Evolutionary conservation across 2,113 vertebrate species (phyloP).

Genomic region (Crocuta crocuta): DNA sequence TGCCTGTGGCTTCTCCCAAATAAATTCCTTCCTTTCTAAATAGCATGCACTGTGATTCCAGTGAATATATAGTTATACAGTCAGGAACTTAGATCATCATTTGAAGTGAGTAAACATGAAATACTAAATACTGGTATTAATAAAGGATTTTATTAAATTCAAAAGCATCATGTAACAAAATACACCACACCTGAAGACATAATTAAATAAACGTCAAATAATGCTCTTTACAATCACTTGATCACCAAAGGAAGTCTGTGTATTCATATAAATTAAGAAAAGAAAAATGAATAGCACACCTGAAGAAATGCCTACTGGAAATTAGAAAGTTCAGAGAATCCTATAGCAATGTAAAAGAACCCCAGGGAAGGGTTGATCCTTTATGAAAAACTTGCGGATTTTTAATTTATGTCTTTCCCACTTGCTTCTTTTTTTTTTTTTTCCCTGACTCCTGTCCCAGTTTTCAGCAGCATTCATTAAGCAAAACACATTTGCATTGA

Average conservation of each 20-base stretch:
- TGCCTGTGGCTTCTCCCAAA: neutral
- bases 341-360: neutral
- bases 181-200: neutral
- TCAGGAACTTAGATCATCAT: neutral
- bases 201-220: constrained; percentile 31
- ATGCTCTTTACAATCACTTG: neutral
- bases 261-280: neutral
- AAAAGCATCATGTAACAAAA: neutral
- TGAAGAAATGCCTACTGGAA: neutral
- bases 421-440: neutral
- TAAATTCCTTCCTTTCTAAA: neutral
- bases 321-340: constrained; percentile 39
- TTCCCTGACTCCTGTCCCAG: neutral
- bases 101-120: neutral
- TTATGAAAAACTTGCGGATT: constrained; percentile 4
- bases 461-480: constrained; percentile 5
- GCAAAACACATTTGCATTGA: neutral
- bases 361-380: neutral
- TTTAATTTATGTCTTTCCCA: constrained; percentile 18
- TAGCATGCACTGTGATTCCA: neutral
- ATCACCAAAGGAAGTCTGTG: neutral
- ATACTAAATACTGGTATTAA: neutral
- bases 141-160: neutral
- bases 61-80: neutral
- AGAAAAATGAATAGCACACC: neutral